Percentiles rank a stretch among this genome's conserved stretches.
These are phyloP conservation scores for Hemiscyllium ocellatum DNA, from an alignment of 2,113 vertebrate species.

Conservation along the genomic window DNA sequence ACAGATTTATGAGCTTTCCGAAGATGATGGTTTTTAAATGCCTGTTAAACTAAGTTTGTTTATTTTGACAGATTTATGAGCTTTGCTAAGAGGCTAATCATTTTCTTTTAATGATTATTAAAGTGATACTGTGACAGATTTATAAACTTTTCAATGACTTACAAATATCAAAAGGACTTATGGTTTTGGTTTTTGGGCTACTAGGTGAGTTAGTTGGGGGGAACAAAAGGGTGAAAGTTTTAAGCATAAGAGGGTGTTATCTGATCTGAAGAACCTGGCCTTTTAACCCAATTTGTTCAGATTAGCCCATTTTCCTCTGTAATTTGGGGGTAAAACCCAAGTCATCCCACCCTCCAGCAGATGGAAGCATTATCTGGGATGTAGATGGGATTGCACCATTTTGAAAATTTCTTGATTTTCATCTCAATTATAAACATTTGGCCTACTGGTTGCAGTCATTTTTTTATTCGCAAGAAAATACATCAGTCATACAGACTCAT, in stretches of 20 bases:
- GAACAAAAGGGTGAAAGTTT: neutral
- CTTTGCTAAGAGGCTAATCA: neutral
- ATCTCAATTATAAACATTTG: neutral
- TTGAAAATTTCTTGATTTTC: neutral
- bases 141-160: too few species aligned
- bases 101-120: neutral
- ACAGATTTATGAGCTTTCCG: neutral
- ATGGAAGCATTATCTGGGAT: too few species aligned
- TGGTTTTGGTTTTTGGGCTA: neutral
- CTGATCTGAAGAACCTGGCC: neutral
- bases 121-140: too few species aligned
- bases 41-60: too few species aligned
- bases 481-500: neutral
- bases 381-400: neutral
- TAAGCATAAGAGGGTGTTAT: neutral
- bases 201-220: neutral
- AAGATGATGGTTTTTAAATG: neutral
- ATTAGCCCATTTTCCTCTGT: neutral
- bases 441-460: neutral
- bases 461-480: neutral
- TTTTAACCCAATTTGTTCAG: neutral
- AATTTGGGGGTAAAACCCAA: neutral
- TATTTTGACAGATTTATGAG: neutral
- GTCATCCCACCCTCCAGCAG: neutral
- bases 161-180: too few species aligned